Evolutionary conservation across 2,113 vertebrate species (phyloP), one percentile per base, ranked within the genome.

Genomic region (Aspiorhynchus laticeps): DNA sequence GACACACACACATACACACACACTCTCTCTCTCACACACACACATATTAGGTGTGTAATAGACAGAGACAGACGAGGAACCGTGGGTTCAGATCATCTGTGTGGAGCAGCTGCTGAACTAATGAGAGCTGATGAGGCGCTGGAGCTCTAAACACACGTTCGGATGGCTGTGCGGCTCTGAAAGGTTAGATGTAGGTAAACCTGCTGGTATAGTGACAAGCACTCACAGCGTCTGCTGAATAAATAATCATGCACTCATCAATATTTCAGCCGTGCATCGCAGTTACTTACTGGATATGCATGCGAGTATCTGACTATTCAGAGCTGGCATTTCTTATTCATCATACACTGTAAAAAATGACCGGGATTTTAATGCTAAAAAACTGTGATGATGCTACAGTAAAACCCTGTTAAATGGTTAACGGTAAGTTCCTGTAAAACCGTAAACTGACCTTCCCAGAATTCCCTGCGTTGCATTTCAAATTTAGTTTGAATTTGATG

Each of bases 201-300:
- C 86, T 86, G 84, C 80, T 88, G 92, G 92, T 93, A 92, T 93
- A 91, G 92, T 92, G 90, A 91, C 92, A 91, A 88, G 89, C 90
- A 89, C 90, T 87, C 89, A 86, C 85, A 83, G 84, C 76, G 63
- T 83, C 91, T 90, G 69, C 88, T 95, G 92, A 94, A 94, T 94
- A 94, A 95, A 91, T 94, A 75, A 94, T 94, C 88, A 63, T 26
- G 74, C 82, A 51, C 91, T 95, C 91, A 94, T 94, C 77, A 88
- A 95, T 95, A 89, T 94, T 95, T 95, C 89, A 95, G 88, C 75
- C 11, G 38, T 82, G 87, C 91, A 88, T 92, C 91, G 91, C 87
- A 86, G 80, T 87, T 89, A 84, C 86, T 89, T 36, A 78, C 84
- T 79, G 80, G 75, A 51, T 31, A 15, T 46, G 76, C 74, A 56